Percentiles rank a stretch among this genome's conserved stretches.
phyloP scores from a whole-genome alignment of 2,113 vertebrate species.

The Cavia porcellus region DNA sequence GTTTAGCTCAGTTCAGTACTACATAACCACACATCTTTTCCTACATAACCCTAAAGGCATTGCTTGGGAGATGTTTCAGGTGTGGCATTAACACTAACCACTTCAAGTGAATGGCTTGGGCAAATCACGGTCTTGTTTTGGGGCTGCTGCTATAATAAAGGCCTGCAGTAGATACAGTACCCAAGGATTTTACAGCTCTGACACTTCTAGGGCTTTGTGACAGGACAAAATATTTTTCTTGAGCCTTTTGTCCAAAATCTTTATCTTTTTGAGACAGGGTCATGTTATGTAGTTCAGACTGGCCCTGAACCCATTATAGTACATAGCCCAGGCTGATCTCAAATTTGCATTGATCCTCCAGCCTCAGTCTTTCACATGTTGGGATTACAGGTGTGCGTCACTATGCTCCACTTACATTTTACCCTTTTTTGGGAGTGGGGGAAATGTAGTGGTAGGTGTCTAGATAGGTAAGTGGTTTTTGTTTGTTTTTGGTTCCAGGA shows the following conservation, averaged over 20 bases:
- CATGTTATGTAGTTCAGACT: neutral
- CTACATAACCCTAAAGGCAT: neutral
- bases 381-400: neutral
- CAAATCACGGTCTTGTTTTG: neutral
- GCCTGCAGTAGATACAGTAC: neutral
- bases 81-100: neutral
- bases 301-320: neutral
- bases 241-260: neutral
- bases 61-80: neutral
- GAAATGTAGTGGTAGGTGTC: neutral
- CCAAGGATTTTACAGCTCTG: constrained; percentile 13
- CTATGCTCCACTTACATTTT: neutral
- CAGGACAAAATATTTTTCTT: constrained; percentile 32
- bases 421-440: neutral
- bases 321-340: neutral
- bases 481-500: too few species aligned
- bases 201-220: neutral
- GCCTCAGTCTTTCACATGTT: neutral
- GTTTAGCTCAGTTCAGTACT: neutral
- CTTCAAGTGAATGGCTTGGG: neutral
- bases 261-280: neutral
- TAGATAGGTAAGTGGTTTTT: too few species aligned
- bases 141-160: neutral
- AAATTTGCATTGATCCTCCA: neutral
- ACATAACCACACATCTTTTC: neutral